Conservation (phyloP, 2,888 invertebrate species). For the Nymphalis c-album region DNA sequence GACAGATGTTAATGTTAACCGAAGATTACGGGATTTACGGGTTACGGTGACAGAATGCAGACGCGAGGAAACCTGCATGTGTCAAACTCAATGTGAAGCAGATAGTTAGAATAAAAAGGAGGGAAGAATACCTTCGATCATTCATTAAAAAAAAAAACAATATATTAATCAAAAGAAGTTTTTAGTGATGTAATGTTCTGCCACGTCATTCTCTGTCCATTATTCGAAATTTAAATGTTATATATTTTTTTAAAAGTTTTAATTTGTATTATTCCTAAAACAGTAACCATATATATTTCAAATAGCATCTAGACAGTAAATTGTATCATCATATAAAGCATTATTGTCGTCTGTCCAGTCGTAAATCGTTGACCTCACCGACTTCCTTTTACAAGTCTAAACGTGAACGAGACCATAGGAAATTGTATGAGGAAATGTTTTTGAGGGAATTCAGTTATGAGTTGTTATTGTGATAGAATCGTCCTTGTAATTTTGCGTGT, state of each 20-base stretch:
- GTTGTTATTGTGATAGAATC: slow-evolving; percentile 3
- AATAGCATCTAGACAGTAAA: neutral
- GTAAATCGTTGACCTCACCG: slow-evolving; percentile 19
- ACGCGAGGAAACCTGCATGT: too few relatives aligned
- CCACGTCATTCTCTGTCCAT: too few relatives aligned
- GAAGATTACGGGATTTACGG: too few relatives aligned
- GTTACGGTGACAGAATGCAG: too few relatives aligned
- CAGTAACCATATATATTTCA: neutral
- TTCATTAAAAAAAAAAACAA: too few relatives aligned
- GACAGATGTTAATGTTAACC: too few relatives aligned
- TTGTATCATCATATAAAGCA: neutral
- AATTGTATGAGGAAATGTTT: slow-evolving; percentile 15
- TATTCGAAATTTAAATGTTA: too few relatives aligned
- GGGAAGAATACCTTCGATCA: too few relatives aligned
- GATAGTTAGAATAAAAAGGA: too few relatives aligned
- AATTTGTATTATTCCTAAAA: neutral
- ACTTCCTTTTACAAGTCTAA: slow-evolving; percentile 16
- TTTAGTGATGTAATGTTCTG: too few relatives aligned
- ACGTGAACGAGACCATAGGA: slow-evolving; percentile 8
- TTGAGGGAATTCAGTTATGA: neutral
- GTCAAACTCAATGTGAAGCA: too few relatives aligned
- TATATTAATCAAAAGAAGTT: too few relatives aligned
- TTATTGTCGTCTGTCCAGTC: slow-evolving; percentile 11
- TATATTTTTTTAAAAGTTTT: neutral
- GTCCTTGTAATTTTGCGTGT: neutral